Evolutionary conservation across 2,797 vertebrate species (phyloP).

Genomic region (Poecilia gillii): DNA sequence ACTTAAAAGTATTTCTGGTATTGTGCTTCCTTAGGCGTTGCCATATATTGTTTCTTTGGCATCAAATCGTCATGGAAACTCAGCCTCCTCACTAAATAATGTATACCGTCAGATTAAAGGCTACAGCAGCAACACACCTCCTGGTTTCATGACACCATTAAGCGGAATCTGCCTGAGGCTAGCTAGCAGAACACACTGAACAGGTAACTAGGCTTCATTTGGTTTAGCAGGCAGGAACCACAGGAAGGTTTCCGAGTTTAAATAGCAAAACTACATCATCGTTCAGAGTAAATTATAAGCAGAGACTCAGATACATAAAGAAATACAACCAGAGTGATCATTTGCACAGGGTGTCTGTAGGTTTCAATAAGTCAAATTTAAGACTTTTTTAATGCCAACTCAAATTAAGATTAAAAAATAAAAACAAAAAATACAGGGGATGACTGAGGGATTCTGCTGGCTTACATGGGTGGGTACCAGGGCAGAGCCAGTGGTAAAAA

Average conservation of each 20-base stretch:
- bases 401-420: no score
- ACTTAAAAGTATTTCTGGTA: not conserved
- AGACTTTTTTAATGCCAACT: no score
- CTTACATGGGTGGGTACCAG: no score
- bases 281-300: not conserved
- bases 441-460: no score
- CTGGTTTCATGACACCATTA: constrained; percentile 18
- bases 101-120: constrained; percentile 25
- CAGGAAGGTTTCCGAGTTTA: not conserved
- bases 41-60: not conserved
- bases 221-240: not conserved
- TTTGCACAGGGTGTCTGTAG: no score
- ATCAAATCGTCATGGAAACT: constrained; percentile 21
- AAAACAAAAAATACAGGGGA: no score
- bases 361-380: no score
- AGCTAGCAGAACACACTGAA: constrained; percentile 6
- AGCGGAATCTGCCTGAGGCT: constrained; percentile 10
- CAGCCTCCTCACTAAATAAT: constrained; percentile 5
- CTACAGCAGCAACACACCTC: constrained; percentile 10
- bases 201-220: not conserved
- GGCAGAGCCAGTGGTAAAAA: no score
- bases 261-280: not conserved
- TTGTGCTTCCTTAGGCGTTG: not conserved
- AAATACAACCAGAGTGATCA: no score
- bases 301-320: not conserved